Evolutionary conservation across 2,888 invertebrate genomes (phyloP).

Genomic region (Hydraecia micacea): DNA sequence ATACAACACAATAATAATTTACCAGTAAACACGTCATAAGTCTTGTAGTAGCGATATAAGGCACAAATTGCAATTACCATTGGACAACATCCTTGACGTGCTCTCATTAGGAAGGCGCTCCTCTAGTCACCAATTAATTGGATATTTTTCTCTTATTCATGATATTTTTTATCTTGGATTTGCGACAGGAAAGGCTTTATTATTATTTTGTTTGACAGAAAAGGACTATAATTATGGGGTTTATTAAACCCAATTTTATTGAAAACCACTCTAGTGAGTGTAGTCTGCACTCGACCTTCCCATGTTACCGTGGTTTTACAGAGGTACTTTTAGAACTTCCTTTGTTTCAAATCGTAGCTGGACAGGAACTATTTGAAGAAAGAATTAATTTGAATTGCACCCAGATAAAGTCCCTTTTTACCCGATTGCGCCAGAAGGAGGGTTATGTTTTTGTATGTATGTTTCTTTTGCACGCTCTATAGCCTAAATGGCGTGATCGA

Average conservation of each 20-base stretch:
- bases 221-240: background rate
- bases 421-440: no score
- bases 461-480: no score
- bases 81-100: constrained; percentile 49
- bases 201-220: background rate
- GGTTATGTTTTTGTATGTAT: no score
- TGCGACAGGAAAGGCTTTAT: background rate
- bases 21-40: constrained; percentile 36
- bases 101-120: constrained; percentile 53
- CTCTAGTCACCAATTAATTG: constrained; percentile 38
- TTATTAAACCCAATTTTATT: background rate
- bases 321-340: background rate
- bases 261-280: background rate
- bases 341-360: background rate
- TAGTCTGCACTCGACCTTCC: background rate
- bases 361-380: background rate
- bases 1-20: constrained; percentile 13
- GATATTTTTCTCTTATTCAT: constrained; percentile 47
- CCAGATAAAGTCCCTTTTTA: background rate
- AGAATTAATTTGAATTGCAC: background rate
- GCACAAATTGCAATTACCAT: constrained; percentile 68
- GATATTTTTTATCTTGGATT: constrained; percentile 8
- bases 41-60: constrained; percentile 26
- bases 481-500: no score
- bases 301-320: background rate